Evolutionary conservation across 2,113 vertebrate species (phyloP).

Genomic region (Ploceus nigricollis): DNA sequence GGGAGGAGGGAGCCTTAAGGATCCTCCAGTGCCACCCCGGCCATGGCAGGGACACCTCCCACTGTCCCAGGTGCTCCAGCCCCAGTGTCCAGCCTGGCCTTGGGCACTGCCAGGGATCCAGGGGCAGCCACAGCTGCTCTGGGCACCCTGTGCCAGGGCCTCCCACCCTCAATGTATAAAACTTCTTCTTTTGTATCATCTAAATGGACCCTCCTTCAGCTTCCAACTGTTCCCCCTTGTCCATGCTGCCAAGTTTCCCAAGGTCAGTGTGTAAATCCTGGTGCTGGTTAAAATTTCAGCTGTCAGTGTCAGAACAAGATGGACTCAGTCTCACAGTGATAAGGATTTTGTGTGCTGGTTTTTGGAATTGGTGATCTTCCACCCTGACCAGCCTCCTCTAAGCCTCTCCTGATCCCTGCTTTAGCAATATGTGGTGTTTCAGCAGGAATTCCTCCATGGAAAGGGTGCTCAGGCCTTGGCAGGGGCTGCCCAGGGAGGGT

Average conservation of each 20-base stretch:
- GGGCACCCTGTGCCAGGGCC: neutral
- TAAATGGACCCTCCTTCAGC: neutral
- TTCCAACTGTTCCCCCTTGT: neutral
- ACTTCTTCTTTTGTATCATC: too few relatives aligned
- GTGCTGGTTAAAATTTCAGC: neutral
- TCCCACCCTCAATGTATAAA: neutral
- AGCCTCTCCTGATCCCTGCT: neutral
- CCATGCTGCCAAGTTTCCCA: neutral
- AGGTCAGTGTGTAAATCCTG: neutral
- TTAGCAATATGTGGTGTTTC: neutral
- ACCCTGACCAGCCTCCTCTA: neutral
- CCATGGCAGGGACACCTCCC: neutral
- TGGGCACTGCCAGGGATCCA: neutral
- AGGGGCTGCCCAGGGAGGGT: neutral
- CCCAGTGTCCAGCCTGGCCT: neutral
- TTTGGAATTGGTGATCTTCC: neutral
- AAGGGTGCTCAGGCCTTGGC: rapidly evolving
- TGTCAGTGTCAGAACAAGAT: neutral
- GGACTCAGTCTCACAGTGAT: neutral
- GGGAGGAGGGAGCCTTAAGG: neutral
- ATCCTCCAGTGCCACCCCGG: rapidly evolving
- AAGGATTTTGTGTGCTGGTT: neutral
- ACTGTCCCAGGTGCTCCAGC: neutral
- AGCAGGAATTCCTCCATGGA: neutral
- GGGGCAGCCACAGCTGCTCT: neutral